Base-by-base conservation (phyloP, 2,797 vertebrate genomes). In the Caiman crocodilus region DNA sequence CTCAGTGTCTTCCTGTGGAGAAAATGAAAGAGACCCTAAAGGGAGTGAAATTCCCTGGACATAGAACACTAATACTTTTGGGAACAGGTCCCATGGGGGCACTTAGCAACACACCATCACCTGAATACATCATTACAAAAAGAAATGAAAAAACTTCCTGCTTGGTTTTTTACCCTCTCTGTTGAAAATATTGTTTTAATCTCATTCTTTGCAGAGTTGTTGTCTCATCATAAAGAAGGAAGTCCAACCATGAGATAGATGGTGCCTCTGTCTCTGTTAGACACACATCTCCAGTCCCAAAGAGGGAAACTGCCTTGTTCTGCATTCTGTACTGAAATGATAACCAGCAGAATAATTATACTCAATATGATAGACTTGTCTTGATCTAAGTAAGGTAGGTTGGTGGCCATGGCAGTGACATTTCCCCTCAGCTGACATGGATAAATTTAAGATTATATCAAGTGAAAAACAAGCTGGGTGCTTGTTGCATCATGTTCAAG, bases 21-120 rank as follows among this genome's bases (percentile, higher is more conserved):
- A 93, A 73, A 64, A 96, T 91, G 88, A 95, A 94, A 96, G 92
- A 91, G 84, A 79, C 91, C 91, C 87, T 91, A 89, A 92, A 96
- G 65, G 30, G 88, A 95, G 88, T 88, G 74, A 95, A 61, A 97
- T 94, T 92, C 88, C 69, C 65, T 0, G 15, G 83, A 94, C 83
- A 81, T 61, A 89, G 78, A 92, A 71, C 84, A 86, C 65, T 74
- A 92, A 89, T 92, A 88, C 90, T 91, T 91, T 94, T 87, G 93
- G 94, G 88, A 96, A 91, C 81, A 1, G 2, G 85, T 96, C 95
- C 94, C 87, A 7, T 91, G 93, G 71, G 91, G 64, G 94, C 91
- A 96, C 94, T 95, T 97, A 96, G 94, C 94, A 96, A 95, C 92
- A 95, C 94, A 95, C 88, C 92, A 90, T 90, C 91, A 93, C 94